phyloP scores from a whole-genome alignment of 2,888 invertebrate species.

The Tipula vernalis region DNA sequence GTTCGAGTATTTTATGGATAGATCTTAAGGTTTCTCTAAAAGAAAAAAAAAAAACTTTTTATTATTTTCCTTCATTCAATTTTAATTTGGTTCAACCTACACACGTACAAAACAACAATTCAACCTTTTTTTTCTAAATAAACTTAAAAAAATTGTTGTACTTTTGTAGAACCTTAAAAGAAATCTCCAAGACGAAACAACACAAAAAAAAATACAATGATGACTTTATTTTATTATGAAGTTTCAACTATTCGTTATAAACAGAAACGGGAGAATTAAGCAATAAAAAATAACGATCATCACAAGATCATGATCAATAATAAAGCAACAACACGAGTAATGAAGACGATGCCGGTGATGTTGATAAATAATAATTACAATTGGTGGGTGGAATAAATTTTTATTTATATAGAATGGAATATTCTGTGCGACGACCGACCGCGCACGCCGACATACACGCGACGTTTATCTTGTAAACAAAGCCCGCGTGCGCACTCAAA shows the following conservation, averaged over 20 bases:
- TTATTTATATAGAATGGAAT: background rate
- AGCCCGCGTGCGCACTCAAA: background rate
- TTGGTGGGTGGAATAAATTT: background rate
- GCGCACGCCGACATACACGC: background rate
- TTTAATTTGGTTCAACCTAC: background rate
- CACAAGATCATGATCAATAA: background rate
- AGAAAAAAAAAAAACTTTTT: background rate
- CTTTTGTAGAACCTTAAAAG: background rate
- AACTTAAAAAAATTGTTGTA: background rate
- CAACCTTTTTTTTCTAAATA: background rate
- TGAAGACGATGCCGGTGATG: background rate
- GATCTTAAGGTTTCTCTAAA: background rate
- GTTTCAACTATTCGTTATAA: background rate
- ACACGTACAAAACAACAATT: background rate
- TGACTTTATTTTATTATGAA: background rate
- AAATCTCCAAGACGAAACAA: background rate
- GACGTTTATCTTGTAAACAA: too few relatives aligned
- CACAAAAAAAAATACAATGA: background rate
- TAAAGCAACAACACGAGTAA: background rate
- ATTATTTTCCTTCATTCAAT: background rate
- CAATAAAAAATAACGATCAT: background rate
- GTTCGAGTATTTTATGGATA: background rate
- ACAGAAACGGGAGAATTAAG: background rate
- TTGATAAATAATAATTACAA: background rate
- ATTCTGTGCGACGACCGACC: background rate